A percentile compares a stretch with the other conserved stretches of the same genome.
These are phyloP conservation scores for Tragelaphus buxtoni DNA, from an alignment of 2,113 vertebrate species.

Conservation along the genomic window DNA sequence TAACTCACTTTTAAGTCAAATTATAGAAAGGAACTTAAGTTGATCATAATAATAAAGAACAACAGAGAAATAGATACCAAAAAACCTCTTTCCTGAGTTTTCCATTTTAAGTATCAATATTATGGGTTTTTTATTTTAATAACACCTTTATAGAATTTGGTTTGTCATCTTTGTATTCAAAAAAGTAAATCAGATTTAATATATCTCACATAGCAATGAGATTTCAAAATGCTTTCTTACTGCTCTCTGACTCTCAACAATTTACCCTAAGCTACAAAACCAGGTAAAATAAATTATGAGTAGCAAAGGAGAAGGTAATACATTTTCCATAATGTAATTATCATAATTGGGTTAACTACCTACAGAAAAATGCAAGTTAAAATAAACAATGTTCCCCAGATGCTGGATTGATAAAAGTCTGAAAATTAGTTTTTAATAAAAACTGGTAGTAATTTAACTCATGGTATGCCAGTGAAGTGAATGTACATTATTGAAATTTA, in stretches of 20 bases:
- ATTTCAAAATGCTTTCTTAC: slow-evolving; percentile 1
- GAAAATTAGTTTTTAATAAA: slow-evolving; percentile 64
- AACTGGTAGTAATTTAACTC: slow-evolving; percentile 13
- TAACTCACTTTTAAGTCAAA: background rate
- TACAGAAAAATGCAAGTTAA: slow-evolving; percentile 43
- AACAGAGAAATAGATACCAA: background rate
- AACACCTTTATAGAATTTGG: background rate
- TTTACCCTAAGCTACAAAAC: background rate
- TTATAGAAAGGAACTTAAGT: background rate
- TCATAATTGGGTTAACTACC: slow-evolving; percentile 36
- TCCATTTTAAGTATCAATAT: background rate
- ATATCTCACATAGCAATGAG: background rate
- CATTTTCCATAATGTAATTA: slow-evolving; percentile 30
- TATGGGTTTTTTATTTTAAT: background rate
- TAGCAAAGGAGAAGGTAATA: background rate
- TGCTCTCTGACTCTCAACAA: background rate
- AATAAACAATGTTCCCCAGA: background rate
- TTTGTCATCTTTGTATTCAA: background rate
- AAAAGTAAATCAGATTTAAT: background rate
- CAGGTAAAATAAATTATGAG: slow-evolving; percentile 15
- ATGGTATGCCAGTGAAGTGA: background rate
- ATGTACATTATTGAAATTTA: background rate
- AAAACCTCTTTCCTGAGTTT: background rate
- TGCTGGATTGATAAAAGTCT: slow-evolving; percentile 33
- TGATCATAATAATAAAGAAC: background rate